Percentiles rank a stretch among this genome's conserved stretches.
These are phyloP conservation scores for Athene noctua DNA, from an alignment of 2,113 vertebrate species.

Conservation along the genomic window DNA sequence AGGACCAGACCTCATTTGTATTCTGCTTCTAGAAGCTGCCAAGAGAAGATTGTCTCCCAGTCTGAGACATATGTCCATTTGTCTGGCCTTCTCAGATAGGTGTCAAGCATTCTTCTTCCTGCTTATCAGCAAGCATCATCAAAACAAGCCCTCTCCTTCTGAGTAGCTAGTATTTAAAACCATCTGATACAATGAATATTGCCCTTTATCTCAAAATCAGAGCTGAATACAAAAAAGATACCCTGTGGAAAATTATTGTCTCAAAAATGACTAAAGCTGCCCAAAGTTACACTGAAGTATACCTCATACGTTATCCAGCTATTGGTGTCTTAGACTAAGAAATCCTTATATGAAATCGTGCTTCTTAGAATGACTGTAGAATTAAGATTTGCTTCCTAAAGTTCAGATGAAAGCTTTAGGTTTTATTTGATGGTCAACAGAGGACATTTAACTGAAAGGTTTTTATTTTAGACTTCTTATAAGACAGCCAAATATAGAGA, in stretches of 20 bases:
- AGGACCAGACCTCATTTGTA: not conserved
- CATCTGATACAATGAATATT: not conserved
- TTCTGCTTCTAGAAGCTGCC: not conserved
- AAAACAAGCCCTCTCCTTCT: not conserved
- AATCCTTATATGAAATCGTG: not conserved
- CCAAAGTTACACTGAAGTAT: not conserved
- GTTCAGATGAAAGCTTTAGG: not conserved
- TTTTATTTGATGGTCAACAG: not conserved
- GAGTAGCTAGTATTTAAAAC: not conserved
- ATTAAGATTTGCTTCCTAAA: not conserved
- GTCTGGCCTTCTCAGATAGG: not conserved
- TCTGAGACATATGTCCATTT: not conserved
- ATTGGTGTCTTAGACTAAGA: not conserved
- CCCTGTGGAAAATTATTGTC: not conserved
- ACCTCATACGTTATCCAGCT: not conserved
- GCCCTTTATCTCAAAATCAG: not conserved
- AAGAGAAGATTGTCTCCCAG: not conserved
- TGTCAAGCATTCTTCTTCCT: not conserved
- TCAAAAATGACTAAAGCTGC: not conserved
- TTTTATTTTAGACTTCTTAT: not conserved
- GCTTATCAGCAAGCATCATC: not conserved
- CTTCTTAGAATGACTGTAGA: not conserved
- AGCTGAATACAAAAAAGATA: not conserved
- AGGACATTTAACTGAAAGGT: not conserved
- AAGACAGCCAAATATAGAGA: not conserved